Evolutionary conservation across 2,113 vertebrate species (phyloP).

Genomic region (Pollimyrus isidori): DNA sequence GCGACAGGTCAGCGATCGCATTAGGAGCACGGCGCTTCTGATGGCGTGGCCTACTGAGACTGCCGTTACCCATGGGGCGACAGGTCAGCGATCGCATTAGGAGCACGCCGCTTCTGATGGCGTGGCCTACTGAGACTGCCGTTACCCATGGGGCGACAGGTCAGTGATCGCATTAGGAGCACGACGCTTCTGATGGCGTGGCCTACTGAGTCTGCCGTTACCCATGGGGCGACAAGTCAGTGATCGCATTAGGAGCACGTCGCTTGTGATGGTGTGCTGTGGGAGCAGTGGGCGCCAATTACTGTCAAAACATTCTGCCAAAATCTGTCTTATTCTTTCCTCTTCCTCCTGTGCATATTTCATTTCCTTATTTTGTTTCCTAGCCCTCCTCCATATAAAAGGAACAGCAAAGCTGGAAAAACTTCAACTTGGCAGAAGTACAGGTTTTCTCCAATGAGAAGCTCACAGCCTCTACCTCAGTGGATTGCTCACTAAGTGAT

Average conservation of each 20-base stretch:
- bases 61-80: neutral
- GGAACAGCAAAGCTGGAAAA: neutral
- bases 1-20: neutral
- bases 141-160: neutral
- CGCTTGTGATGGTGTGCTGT: neutral
- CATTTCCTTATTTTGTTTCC: conserved; percentile 11
- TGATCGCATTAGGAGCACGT: neutral
- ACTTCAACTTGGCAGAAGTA: neutral
- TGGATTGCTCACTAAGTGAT: neutral
- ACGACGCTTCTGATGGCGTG: no score
- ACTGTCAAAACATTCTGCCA: conserved; percentile 15
- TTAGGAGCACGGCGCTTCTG: neutral
- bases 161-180: neutral
- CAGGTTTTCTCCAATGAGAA: neutral
- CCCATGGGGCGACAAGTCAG: neutral
- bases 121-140: neutral
- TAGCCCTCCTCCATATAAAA: neutral
- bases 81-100: neutral
- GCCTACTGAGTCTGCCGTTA: neutral
- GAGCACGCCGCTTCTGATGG: no score
- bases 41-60: neutral
- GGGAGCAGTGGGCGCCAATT: conserved; percentile 1
- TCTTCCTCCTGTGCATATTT: conserved; percentile 1
- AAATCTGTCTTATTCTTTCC: neutral
- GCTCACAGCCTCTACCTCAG: neutral